Base-by-base conservation (phyloP, 2,113 vertebrate species). In the Oreocharis arfaki region DNA sequence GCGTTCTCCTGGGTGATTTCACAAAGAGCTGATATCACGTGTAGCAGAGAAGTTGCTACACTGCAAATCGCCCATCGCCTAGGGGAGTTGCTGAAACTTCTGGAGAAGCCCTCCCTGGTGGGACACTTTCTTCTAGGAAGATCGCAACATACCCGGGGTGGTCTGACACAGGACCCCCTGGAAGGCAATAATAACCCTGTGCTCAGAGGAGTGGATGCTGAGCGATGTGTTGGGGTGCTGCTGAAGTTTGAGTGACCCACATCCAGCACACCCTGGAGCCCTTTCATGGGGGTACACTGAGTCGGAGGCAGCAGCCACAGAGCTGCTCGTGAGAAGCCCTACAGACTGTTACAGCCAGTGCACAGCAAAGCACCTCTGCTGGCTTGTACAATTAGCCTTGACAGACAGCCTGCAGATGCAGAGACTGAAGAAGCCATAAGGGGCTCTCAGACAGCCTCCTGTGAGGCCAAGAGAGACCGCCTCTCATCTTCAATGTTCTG, bases 211-310 rank as follows among this genome's bases (percentile, higher is more conserved):
- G 6, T n/a, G 13, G 73, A 41, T 57, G 52, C 52, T 70, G 50
- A 10, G 19, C 44, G 24, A 78, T 23, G 28, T 41, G 13, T 4
- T 30, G 28, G 19, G 37, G 9, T 46, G 30, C 35, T 49, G 59
- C 33, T 89, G 71, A 37, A 6, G 63, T 44, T 26, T 46, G 19
- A 82, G 4, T 32, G 64, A 69, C 30, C 32, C 46, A 23, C 49
- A 56, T 6, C 17, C 77, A 39, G 33, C 22, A 39, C 44, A 41
- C 3, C 14, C 70, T 39, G 33, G 33, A 64, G 37, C 32, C n/a
- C 10, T 44, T 26, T 12, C 1, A 2, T 8, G 16, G 27, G 47
- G 16, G 27, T 11, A 20, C 7, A 1, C 1, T 33, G 52, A 44
- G 24, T 4, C 44, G 63, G 20, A 52, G 22, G 33, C 73, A 67